A percentile compares a stretch with the other conserved stretches of the same genome.
These are phyloP conservation scores for Branchellion lobata DNA, from an alignment of 2,888 invertebrate genomes.

Conservation along the genomic window DNA sequence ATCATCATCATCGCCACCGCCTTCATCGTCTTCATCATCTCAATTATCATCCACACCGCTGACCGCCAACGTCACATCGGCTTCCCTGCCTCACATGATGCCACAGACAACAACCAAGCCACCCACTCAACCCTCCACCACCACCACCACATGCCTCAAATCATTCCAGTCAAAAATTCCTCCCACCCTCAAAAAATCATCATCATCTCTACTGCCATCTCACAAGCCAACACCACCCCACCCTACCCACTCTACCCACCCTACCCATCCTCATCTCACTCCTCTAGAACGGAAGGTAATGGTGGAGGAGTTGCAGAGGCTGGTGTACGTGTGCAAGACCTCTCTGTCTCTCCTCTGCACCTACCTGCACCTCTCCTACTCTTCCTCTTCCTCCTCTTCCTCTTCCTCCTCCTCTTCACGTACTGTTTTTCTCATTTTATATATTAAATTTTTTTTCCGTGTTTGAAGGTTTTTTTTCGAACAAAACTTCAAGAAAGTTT, in stretches of 20 bases:
- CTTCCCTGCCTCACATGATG: no score
- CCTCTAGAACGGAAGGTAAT: not conserved
- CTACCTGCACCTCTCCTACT: constrained; percentile 88
- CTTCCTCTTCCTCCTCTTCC: constrained; percentile 67
- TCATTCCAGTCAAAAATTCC: not conserved
- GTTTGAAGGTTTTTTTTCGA: no score
- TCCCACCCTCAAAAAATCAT: not conserved
- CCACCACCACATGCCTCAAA: not conserved
- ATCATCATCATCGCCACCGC: not conserved
- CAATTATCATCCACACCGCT: not conserved
- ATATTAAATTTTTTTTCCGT: no score
- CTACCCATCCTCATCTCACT: not conserved
- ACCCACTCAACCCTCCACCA: no score
- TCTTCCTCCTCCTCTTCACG: constrained; percentile 11
- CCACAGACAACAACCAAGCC: no score
- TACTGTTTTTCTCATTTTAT: no score
- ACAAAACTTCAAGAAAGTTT: no score
- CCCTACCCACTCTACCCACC: not conserved
- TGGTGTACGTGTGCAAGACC: constrained; percentile 82
- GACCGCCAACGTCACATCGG: not conserved
- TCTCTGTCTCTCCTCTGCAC: constrained; percentile 78
- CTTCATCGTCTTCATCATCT: not conserved
- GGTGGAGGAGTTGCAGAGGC: constrained; percentile 59
- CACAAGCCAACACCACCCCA: not conserved
- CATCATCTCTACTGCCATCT: not conserved